Percentiles rank a stretch among this genome's conserved stretches.
Evolutionary conservation across 2,797 vertebrate species (phyloP).

Genomic region (Euphonia xanthogaster): DNA sequence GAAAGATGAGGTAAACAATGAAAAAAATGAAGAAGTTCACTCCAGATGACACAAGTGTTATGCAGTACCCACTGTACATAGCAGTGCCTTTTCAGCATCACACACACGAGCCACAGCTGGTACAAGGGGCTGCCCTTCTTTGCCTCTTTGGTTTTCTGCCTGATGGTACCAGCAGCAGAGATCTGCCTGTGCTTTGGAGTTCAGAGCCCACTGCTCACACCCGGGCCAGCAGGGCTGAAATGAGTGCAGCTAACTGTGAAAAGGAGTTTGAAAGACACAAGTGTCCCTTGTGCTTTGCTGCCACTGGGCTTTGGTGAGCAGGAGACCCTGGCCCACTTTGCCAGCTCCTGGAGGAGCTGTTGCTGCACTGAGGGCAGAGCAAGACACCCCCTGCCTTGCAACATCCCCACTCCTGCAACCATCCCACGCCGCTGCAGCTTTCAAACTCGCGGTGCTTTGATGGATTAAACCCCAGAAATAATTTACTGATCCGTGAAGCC

Average conservation of each 20-base stretch:
- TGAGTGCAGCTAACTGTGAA: neutral
- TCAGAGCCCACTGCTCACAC: neutral
- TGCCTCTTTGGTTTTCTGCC: neutral
- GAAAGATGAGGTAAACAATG: neutral
- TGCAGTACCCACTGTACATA: accelerated
- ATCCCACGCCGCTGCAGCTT: accelerated
- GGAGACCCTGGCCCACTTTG: accelerated
- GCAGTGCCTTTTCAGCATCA: neutral
- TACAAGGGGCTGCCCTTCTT: neutral
- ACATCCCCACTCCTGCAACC: neutral
- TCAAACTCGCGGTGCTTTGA: neutral
- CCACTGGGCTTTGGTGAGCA: accelerated
- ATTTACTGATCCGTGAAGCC: neutral
- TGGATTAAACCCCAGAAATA: neutral
- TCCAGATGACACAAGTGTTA: neutral
- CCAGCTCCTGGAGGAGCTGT: neutral
- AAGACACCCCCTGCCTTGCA: neutral
- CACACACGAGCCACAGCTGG: accelerated
- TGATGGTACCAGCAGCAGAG: neutral
- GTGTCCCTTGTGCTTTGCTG: neutral
- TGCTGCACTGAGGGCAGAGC: neutral
- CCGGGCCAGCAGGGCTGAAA: neutral
- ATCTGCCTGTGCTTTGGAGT: neutral
- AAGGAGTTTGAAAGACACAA: neutral
- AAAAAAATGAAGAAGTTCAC: neutral